Conservation (phyloP, 1,140 invertebrate genomes). For the Drosophila mayri region DNA sequence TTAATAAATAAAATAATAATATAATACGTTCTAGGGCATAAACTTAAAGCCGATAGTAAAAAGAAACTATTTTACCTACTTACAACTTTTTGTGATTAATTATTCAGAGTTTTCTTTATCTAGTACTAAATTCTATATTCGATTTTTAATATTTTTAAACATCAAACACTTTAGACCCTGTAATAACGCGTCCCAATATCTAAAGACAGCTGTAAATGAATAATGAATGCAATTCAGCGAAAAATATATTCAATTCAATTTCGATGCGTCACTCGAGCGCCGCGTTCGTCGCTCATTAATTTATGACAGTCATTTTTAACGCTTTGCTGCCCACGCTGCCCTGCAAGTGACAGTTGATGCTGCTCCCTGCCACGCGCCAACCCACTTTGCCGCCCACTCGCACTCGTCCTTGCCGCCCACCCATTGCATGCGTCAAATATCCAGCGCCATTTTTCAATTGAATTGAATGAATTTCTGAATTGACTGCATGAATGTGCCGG, state of each 20-base stretch:
- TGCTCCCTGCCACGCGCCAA: conserved; percentile 12
- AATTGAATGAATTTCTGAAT: conserved; percentile 78
- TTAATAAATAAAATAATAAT: too few species aligned
- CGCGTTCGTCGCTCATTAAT: conserved; percentile 68
- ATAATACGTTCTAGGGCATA: too few species aligned
- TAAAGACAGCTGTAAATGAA: conserved; percentile 74
- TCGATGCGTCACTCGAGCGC: conserved; percentile 70
- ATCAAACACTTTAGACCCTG: background rate
- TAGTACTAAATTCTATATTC: background rate
- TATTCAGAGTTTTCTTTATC: background rate
- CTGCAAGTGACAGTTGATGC: conserved; percentile 75
- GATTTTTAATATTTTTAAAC: background rate
- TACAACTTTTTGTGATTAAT: background rate
- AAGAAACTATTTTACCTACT: too few species aligned
- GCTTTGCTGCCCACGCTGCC: conserved; percentile 68
- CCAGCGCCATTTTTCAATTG: conserved; percentile 77
- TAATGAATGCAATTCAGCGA: conserved; percentile 80
- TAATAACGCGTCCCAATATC: conserved; percentile 3
- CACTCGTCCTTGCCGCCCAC: background rate
- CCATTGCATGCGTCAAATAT: conserved; percentile 69
- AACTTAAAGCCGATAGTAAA: too few species aligned
- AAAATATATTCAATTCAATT: conserved; percentile 78
- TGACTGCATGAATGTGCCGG: conserved; percentile 58
- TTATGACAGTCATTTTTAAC: conserved; percentile 82
- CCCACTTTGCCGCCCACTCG: background rate